Percentiles rank a stretch among this genome's conserved stretches.
Conservation (phyloP, 30 jellyfish, hydroid and myxozoan species). For the Aurelia sp. region DNA sequence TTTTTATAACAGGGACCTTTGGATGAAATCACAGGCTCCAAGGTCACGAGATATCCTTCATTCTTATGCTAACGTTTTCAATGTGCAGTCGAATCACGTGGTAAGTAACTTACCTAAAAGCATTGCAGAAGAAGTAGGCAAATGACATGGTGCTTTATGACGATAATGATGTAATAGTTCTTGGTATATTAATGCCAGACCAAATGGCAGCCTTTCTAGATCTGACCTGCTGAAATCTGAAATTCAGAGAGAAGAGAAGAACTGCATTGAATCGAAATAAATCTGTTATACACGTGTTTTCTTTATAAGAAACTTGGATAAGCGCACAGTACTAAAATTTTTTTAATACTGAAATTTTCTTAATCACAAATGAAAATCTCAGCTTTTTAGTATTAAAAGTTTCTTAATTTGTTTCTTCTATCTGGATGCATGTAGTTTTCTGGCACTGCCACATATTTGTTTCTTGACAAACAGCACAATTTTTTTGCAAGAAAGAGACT, state of each 20-base stretch:
- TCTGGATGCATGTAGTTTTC: too few species aligned
- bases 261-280: background rate
- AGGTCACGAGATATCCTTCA: background rate
- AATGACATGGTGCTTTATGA: conserved; percentile 39
- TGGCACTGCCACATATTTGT: too few species aligned
- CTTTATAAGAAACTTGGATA: too few species aligned
- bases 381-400: too few species aligned
- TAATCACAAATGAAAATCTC: too few species aligned
- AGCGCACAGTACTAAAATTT: too few species aligned
- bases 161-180: conserved; percentile 82
- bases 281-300: background rate
- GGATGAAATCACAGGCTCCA: too few species aligned
- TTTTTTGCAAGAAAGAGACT: too few species aligned
- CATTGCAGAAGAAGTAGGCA: conserved; percentile 37
- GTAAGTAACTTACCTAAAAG: conserved; percentile 30
- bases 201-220: conserved; percentile 83
- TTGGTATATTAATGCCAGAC: conserved; percentile 74
- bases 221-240: conserved; percentile 59
- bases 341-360: too few species aligned
- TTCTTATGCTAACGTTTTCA: background rate
- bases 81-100: background rate
- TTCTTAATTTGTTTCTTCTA: too few species aligned
- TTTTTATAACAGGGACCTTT: too few species aligned
- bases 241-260: background rate
- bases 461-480: too few species aligned